Evolutionary conservation across 2,113 vertebrate species (phyloP).

Genomic region (Megalops atlanticus): DNA sequence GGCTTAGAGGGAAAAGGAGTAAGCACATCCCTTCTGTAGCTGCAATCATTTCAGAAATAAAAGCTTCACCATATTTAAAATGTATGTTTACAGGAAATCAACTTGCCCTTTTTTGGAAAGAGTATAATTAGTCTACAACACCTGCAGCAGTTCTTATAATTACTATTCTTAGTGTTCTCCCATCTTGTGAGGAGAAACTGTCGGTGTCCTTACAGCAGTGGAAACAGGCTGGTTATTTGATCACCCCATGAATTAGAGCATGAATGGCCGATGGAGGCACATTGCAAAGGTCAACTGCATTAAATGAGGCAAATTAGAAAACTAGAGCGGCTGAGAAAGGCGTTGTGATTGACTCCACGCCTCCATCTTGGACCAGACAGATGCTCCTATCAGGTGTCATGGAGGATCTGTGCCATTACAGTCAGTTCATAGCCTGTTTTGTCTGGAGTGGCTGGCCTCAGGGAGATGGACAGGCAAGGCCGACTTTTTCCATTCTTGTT

Average conservation of each 20-base stretch:
- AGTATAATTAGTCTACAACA: not conserved
- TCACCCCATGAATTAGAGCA: conserved; percentile 15
- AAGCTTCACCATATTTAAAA: not conserved
- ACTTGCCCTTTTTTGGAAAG: not conserved
- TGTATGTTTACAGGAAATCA: not conserved
- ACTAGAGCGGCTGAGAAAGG: conserved; percentile 4
- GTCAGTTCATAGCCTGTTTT: not conserved
- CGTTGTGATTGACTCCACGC: not conserved
- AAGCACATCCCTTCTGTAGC: not conserved
- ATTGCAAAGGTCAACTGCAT: conserved; percentile 29
- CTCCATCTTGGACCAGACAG: not conserved
- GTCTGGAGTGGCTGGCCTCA: not conserved
- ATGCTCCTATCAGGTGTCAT: not conserved
- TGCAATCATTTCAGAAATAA: not conserved
- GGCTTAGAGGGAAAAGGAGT: not conserved
- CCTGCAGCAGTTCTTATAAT: conserved; percentile 7
- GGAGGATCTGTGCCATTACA: not conserved
- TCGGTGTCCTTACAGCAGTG: not conserved
- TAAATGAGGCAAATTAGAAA: conserved; percentile 3
- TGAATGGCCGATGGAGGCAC: not conserved
- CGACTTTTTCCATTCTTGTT: not conserved
- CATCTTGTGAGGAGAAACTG: conserved; percentile 16
- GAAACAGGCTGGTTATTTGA: conserved; percentile 32
- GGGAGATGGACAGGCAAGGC: not conserved
- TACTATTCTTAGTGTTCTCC: conserved; percentile 41